Evolutionary conservation across 2,113 vertebrate species (phyloP).

Genomic region (Oncorhynchus masou): DNA sequence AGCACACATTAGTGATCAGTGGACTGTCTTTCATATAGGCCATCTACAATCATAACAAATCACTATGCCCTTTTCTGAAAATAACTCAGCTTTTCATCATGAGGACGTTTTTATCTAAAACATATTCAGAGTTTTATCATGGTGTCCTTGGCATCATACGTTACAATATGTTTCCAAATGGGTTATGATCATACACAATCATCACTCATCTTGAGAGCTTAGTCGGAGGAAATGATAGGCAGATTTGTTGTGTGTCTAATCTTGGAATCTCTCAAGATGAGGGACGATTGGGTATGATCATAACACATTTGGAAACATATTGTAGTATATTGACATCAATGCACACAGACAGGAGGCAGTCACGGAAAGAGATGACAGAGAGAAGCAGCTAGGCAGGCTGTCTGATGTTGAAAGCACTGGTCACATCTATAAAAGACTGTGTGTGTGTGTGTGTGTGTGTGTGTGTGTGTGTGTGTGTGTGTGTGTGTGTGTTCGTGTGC

Average conservation of each 20-base stretch:
- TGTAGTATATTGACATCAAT: slow-evolving; percentile 2
- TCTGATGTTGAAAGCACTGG: neutral
- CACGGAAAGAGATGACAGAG: neutral
- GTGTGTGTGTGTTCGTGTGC: too few relatives aligned
- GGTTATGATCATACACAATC: neutral
- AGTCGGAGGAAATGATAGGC: slow-evolving; percentile 1
- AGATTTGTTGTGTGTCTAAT: neutral
- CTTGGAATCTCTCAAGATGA: neutral
- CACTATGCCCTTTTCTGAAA: neutral
- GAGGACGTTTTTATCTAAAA: neutral
- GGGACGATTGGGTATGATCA: neutral
- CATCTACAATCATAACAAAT: neutral
- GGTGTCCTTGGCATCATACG: neutral
- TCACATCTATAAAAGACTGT: slow-evolving; percentile 4
- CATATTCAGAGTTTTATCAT: neutral
- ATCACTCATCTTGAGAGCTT: neutral
- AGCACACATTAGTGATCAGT: slow-evolving; percentile 4
- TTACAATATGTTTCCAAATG: neutral
- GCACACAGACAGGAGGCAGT: neutral
- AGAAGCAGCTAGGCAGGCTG: neutral
- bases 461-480: too few relatives aligned
- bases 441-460: too few relatives aligned
- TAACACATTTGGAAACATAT: neutral
- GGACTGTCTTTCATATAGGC: neutral
- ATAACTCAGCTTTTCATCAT: neutral